Evolutionary conservation across 2,113 vertebrate genomes (phyloP).

Genomic region (Neolamprologus sp.): DNA sequence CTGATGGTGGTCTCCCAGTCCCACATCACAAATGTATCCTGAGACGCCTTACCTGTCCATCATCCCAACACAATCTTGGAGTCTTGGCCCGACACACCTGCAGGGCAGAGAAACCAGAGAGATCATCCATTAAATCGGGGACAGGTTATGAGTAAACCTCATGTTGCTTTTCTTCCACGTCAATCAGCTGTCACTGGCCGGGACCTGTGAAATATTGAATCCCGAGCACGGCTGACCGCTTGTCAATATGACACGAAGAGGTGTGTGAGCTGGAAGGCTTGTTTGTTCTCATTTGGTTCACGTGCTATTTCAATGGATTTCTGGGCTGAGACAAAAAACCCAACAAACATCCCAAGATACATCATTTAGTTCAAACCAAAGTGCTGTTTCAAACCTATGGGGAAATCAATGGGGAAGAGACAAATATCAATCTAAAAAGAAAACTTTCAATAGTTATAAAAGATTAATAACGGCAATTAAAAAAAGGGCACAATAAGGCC

Average conservation of each 20-base stretch:
- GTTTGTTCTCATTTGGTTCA: not conserved
- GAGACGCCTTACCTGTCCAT: conserved; percentile 87
- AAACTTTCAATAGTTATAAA: not conserved
- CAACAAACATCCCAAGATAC: not conserved
- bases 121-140: conserved; percentile 35
- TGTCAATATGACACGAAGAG: conserved; percentile 19
- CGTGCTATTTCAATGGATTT: not conserved
- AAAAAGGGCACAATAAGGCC: not conserved
- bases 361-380: not conserved
- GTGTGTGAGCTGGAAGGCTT: not conserved
- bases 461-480: not conserved
- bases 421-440: not conserved
- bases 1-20: not conserved
- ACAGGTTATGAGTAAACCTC: conserved; percentile 50
- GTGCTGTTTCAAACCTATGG: not conserved
- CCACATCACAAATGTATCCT: not conserved
- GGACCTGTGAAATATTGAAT: conserved; percentile 7
- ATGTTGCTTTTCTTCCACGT: conserved; percentile 24
- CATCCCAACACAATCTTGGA: conserved; percentile 95
- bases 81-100: conserved; percentile 89
- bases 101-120: conserved; percentile 59
- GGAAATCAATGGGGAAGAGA: not conserved
- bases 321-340: not conserved
- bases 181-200: conserved; percentile 43
- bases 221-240: not conserved